phyloP scores from a whole-genome alignment of 2,797 vertebrate genomes.

The Ptychobarbus kaznakovi region DNA sequence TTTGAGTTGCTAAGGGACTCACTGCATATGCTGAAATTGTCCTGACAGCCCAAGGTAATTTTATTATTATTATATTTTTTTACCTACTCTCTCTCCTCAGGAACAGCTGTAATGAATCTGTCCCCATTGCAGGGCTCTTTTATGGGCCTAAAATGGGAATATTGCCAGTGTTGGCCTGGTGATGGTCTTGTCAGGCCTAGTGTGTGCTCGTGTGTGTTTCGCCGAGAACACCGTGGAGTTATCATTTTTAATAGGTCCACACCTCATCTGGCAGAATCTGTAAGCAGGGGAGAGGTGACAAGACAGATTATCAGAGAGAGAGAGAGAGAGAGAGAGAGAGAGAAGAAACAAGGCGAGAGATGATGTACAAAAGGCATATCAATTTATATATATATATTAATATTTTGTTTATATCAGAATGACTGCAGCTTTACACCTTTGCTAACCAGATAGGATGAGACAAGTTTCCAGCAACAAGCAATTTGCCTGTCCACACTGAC shows the following conservation, averaged over 20 bases:
- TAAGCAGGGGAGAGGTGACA: not conserved
- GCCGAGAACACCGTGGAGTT: constrained; percentile 30
- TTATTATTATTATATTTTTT: constrained; percentile 42
- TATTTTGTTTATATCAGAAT: not conserved
- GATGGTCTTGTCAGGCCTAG: constrained; percentile 46
- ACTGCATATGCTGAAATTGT: constrained; percentile 48
- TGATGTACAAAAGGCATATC: constrained; percentile 4
- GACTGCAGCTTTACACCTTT: not conserved
- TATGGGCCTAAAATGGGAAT: constrained; percentile 53
- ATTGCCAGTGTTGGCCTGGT: constrained; percentile 30
- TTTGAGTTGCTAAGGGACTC: constrained; percentile 55
- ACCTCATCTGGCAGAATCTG: constrained; percentile 31
- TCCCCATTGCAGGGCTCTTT: constrained; percentile 49
- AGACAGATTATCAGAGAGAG: constrained; percentile 13
- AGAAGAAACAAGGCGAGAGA: not conserved
- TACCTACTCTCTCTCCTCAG: constrained; percentile 35
- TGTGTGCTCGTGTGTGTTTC: constrained; percentile 45
- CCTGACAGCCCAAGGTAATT: constrained; percentile 59
- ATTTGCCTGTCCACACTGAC: not conserved
- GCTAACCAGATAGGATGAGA: not conserved
- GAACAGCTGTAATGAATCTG: constrained; percentile 55
- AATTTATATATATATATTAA: not conserved
- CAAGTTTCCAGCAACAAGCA: not conserved
- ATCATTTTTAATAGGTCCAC: constrained; percentile 54
- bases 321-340: constrained; percentile 18